Evolutionary conservation across 2,113 vertebrate species (phyloP).

Genomic region (Muntiacus muntjak): DNA sequence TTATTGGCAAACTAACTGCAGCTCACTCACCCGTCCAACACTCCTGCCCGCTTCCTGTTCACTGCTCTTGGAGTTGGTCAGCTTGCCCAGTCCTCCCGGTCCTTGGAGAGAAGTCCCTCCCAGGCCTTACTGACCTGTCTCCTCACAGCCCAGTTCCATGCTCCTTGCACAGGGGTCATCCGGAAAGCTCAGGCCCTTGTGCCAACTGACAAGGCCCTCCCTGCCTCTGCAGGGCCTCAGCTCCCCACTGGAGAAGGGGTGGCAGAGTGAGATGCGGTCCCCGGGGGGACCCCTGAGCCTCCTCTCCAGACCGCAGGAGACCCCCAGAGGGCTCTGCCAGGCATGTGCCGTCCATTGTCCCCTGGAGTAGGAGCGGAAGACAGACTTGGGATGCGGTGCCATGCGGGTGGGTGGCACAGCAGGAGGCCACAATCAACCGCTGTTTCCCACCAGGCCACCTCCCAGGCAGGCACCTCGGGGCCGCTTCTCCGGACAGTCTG

Average conservation of each 20-base stretch:
- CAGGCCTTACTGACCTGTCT: background rate
- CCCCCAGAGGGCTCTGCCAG: background rate
- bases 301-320: background rate
- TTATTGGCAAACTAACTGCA: background rate
- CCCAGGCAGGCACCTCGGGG: background rate
- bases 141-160: background rate
- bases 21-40: accelerated
- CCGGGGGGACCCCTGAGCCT: too few relatives aligned
- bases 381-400: background rate
- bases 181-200: background rate
- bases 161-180: background rate
- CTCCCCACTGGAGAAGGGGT: too few relatives aligned
- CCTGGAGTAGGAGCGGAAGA: background rate
- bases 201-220: too few relatives aligned
- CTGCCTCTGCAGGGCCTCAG: background rate
- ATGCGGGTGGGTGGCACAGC: background rate
- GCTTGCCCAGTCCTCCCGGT: too few relatives aligned
- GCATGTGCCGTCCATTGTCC: background rate
- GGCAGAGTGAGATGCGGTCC: background rate
- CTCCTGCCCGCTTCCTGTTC: background rate
- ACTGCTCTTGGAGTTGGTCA: background rate
- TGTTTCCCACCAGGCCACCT: accelerated
- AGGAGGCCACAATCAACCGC: background rate
- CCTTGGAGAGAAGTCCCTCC: background rate
- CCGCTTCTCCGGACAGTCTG: accelerated